Percentiles rank a stretch among this genome's conserved stretches.
Conservation (phyloP, 1,140 invertebrate species). For the Eciton burchellii region DNA sequence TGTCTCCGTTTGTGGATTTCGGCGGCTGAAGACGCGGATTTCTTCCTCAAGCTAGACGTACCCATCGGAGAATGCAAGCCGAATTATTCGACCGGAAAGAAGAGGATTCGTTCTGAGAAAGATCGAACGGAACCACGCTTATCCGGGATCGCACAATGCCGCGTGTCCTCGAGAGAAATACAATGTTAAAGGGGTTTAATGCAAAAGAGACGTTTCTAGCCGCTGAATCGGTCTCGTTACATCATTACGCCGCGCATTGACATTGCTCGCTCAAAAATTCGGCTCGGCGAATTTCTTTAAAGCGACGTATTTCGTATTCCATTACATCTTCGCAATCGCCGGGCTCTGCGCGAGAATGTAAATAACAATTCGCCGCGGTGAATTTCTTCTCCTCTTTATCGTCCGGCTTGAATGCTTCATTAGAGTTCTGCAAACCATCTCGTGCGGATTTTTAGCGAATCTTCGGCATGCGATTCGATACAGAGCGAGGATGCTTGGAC, state of each 20-base stretch:
- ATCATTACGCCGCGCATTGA: neutral
- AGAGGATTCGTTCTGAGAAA: neutral
- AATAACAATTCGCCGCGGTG: slow-evolving; percentile 24
- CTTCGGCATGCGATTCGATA: neutral
- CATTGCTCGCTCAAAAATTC: slow-evolving; percentile 46
- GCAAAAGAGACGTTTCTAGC: neutral
- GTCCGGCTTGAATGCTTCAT: slow-evolving; percentile 18
- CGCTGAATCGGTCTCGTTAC: neutral
- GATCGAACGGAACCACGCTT: neutral
- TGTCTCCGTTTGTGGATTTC: neutral
- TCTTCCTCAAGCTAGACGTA: neutral
- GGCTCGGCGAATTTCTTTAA: slow-evolving; percentile 34
- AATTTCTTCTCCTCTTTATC: slow-evolving; percentile 30
- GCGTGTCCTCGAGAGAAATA: neutral
- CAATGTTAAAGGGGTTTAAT: neutral
- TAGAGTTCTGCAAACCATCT: slow-evolving; percentile 14
- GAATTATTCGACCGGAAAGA: neutral
- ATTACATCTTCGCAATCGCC: slow-evolving; percentile 39
- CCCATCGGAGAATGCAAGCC: neutral
- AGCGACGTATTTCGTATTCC: slow-evolving; percentile 41
- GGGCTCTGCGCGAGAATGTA: neutral
- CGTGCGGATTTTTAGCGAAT: no score
- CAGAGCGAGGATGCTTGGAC: slow-evolving; percentile 11
- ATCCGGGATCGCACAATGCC: neutral
- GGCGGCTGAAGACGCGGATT: neutral